Percentiles rank a stretch among this genome's conserved stretches.
These are phyloP conservation scores for Sebastes itinus DNA, from an alignment of 2,797 vertebrate genomes.

Conservation along the genomic window DNA sequence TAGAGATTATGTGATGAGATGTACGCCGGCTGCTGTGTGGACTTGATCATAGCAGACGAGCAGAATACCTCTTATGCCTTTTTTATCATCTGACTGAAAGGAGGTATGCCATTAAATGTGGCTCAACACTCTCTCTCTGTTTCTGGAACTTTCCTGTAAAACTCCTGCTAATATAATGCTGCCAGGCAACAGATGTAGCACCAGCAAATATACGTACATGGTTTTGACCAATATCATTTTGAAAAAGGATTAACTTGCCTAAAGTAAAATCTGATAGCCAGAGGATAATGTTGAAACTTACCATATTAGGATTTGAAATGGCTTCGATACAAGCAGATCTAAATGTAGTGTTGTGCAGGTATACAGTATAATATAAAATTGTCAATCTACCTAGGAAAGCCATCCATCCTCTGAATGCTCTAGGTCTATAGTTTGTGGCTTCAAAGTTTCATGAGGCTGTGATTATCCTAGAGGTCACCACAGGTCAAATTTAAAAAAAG, in stretches of 20 bases:
- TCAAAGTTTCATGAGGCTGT: too few species aligned
- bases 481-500: too few species aligned
- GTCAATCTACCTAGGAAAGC: too few species aligned
- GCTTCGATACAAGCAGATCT: background rate
- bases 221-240: background rate
- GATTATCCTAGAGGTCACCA: too few species aligned
- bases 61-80: constrained; percentile 47
- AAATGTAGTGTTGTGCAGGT: background rate
- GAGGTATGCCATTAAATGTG: constrained; percentile 20
- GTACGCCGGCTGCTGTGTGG: constrained; percentile 28
- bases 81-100: constrained; percentile 40
- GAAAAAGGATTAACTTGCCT: background rate
- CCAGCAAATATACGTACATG: background rate
- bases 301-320: background rate
- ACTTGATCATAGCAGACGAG: constrained; percentile 54
- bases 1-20: constrained; percentile 67
- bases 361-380: background rate
- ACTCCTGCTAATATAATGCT: background rate
- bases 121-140: constrained; percentile 8
- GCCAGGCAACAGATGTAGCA: background rate
- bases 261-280: background rate
- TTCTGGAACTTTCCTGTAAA: background rate
- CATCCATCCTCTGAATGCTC: too few species aligned
- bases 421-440: too few species aligned
- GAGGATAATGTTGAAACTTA: background rate